Evolutionary conservation across 2,888 invertebrate species (phyloP).

Genomic region (Psylliodes chrysocephalus): DNA sequence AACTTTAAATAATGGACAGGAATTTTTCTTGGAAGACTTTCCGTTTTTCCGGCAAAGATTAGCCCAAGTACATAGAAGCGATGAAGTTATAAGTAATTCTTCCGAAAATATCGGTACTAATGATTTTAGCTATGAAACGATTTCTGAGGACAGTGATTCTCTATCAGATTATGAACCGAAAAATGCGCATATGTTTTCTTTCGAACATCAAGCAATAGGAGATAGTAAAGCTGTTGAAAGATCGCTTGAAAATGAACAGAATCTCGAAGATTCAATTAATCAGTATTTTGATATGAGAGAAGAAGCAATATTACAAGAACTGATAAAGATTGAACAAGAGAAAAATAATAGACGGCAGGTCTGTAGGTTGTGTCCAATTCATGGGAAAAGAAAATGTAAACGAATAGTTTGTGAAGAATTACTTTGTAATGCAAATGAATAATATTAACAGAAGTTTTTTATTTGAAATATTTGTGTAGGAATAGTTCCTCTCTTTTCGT

Average conservation of each 20-base stretch:
- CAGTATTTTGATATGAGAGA: neutral
- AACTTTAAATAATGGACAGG: neutral
- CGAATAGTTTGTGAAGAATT: too few relatives aligned
- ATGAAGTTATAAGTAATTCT: too few relatives aligned
- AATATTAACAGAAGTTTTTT: too few relatives aligned
- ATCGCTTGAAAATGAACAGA: neutral
- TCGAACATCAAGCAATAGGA: neutral
- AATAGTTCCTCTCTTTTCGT: too few relatives aligned
- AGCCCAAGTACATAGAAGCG: neutral
- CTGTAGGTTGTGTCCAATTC: neutral
- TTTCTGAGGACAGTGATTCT: neutral
- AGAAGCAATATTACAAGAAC: neutral
- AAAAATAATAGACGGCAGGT: neutral
- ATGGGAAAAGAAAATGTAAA: neutral
- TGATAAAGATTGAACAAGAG: neutral
- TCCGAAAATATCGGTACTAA: neutral
- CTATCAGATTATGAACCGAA: neutral
- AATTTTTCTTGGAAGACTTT: neutral
- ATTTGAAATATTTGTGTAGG: too few relatives aligned
- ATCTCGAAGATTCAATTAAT: neutral
- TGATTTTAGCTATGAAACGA: neutral
- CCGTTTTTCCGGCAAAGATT: neutral
- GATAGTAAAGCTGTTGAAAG: neutral
- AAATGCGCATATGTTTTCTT: neutral
- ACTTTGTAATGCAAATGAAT: too few relatives aligned